Percentiles rank a stretch among this genome's conserved stretches.
These are phyloP conservation scores for Kryptolebias ocellatus DNA, from an alignment of 2,797 vertebrate genomes.

Conservation along the genomic window DNA sequence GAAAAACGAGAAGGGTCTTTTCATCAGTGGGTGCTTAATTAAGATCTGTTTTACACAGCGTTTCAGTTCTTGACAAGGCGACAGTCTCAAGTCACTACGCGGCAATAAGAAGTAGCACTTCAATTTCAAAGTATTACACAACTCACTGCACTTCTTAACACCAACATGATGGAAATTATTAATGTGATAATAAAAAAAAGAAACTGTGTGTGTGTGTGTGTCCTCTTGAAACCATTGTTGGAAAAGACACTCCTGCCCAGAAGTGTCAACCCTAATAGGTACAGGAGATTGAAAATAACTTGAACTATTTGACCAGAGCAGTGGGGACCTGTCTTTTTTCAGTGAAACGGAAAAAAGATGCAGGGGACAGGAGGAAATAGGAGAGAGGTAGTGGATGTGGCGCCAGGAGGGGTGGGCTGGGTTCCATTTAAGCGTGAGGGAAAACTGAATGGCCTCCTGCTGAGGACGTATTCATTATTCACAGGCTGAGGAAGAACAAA, in stretches of 20 bases:
- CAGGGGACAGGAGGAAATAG: background rate
- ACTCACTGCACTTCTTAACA: slow-evolving; percentile 56
- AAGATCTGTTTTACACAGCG: slow-evolving; percentile 30
- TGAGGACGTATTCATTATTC: slow-evolving; percentile 62
- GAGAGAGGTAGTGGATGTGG: slow-evolving; percentile 6
- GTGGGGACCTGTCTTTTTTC: slow-evolving; percentile 11
- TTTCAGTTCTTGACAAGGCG: slow-evolving; percentile 34
- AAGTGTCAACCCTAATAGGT: slow-evolving; percentile 32
- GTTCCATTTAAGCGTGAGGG: slow-evolving; percentile 40
- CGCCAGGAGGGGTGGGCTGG: slow-evolving; percentile 6
- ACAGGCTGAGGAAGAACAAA: slow-evolving; percentile 48
- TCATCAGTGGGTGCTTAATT: slow-evolving; percentile 46
- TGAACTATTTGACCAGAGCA: slow-evolving; percentile 22
- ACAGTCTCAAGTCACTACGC: slow-evolving; percentile 27
- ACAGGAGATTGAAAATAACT: slow-evolving; percentile 32
- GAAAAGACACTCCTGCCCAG: slow-evolving; percentile 27
- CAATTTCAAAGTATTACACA: slow-evolving; percentile 54
- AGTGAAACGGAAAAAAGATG: slow-evolving; percentile 16
- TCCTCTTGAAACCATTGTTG: slow-evolving; percentile 15
- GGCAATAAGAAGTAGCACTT: slow-evolving; percentile 45
- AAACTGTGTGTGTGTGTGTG: background rate
- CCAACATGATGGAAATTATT: slow-evolving; percentile 61
- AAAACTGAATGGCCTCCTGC: slow-evolving; percentile 42
- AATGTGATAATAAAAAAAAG: slow-evolving; percentile 34
- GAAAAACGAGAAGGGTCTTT: slow-evolving; percentile 39